A percentile compares a stretch with the other conserved stretches of the same genome.
Conservation (phyloP, 1,140 invertebrate species). For the Andrena cerasifolii region DNA sequence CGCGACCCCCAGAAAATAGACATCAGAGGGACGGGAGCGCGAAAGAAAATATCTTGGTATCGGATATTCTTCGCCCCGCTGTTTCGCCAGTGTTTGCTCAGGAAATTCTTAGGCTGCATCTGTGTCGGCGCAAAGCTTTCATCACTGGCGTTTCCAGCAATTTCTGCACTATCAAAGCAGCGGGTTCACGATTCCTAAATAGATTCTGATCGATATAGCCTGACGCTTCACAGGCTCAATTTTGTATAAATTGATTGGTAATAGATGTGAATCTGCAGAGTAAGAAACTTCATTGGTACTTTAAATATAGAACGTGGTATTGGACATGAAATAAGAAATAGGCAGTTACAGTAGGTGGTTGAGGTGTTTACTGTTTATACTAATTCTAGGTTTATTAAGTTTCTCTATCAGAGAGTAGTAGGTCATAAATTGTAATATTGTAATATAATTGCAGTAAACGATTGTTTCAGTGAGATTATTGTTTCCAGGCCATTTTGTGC, state of each 20-base stretch:
- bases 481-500: no score
- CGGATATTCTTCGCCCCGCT: slow-evolving; percentile 8
- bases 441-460: neutral
- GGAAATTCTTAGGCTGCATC: slow-evolving; percentile 43
- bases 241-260: neutral
- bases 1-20: slow-evolving; percentile 22
- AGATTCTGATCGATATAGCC: slow-evolving; percentile 29
- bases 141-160: slow-evolving; percentile 1
- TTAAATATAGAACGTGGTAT: neutral
- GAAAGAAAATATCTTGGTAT: slow-evolving; percentile 17
- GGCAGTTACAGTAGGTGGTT: neutral
- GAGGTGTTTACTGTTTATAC: neutral
- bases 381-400: neutral
- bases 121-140: slow-evolving; percentile 43
- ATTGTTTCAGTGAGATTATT: neutral
- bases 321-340: neutral
- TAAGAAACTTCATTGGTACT: neutral
- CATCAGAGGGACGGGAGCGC: neutral
- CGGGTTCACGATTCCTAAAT: slow-evolving; percentile 41
- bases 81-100: slow-evolving; percentile 34
- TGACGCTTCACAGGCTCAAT: neutral
- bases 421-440: neutral
- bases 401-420: neutral
- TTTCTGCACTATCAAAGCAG: slow-evolving; percentile 28
- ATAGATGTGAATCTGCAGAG: neutral